Percentiles rank a stretch among this genome's conserved stretches.
Evolutionary conservation across 2,797 vertebrate species (phyloP).

Genomic region (Australoheros facetus): DNA sequence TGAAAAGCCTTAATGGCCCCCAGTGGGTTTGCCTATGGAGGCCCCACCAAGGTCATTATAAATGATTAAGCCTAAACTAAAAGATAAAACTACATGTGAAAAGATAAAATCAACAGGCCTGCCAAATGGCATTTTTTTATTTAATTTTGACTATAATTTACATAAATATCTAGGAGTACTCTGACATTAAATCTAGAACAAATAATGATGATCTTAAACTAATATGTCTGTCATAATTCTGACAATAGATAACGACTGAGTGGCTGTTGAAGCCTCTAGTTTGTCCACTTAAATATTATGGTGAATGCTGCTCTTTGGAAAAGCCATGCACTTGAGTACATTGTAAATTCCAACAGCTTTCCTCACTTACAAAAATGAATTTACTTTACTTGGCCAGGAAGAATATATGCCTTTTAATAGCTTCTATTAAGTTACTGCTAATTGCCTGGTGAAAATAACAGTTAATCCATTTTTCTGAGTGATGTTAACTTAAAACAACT

Average conservation of each 20-base stretch:
- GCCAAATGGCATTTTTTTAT: background rate
- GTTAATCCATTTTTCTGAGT: background rate
- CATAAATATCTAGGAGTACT: background rate
- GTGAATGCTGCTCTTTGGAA: too few relatives aligned
- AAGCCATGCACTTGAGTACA: too few relatives aligned
- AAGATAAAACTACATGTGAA: too few relatives aligned
- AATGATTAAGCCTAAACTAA: too few relatives aligned
- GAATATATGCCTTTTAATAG: too few relatives aligned
- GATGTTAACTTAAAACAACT: background rate
- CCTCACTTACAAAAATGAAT: background rate
- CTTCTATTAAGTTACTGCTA: background rate
- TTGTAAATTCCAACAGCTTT: too few relatives aligned
- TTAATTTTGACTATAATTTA: background rate
- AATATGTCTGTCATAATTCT: background rate
- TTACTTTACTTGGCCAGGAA: background rate
- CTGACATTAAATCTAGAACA: background rate
- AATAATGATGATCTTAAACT: background rate
- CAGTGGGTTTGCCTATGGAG: too few relatives aligned
- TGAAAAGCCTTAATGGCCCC: too few relatives aligned
- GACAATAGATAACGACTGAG: background rate
- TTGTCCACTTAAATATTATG: background rate
- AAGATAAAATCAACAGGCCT: background rate
- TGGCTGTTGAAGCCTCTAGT: background rate
- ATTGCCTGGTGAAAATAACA: background rate
- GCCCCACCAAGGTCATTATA: too few relatives aligned